Base-by-base conservation (phyloP, 2,797 vertebrate genomes). In the Agapornis canus region DNA sequence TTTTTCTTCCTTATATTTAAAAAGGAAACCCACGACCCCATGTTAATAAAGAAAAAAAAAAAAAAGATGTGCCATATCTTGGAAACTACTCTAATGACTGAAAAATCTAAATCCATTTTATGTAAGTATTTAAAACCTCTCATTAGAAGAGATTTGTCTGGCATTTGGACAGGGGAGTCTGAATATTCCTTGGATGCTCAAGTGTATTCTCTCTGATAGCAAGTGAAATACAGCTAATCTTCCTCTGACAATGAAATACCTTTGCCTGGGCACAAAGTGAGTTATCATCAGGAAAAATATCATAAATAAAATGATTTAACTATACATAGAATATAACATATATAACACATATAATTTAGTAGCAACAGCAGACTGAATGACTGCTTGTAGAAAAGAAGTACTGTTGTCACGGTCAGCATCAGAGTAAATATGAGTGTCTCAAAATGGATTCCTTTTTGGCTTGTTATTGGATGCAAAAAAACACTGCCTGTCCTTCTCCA, bases 41-140 rank as follows among this genome's bases (percentile, higher is more conserved):
- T n/a, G n/a, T n/a, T n/a, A n/a, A n/a, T n/a, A 35, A 35, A 35
- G 9, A 35, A 35, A 54, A 65, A 71, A 49, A 27, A 49, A 49
- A 56, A 32, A 56, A 32, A n/a, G 15, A 16, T 29, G 15, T 93
- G 52, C 23, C 71, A 15, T 49, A 11, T 70, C 31, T 75, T 64
- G 72, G 29, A 63, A 86, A 49, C 17, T 54, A 35, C 35, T 43
- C 6, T 78, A 92, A 85, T 3, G 13, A 57, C 21, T 59, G 57
- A 83, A 91, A 93, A 87, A 32, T 54, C 6, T 19, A 25, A 89
- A 54, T 61, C 15, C 8, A 27, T 71, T 90, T 72, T 65, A 54
- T 51, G 82, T 75, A 85, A 68, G 75, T 75, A 15, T 91, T 92
- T 59, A 39, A 89, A 57, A 51, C 6, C 16, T 71, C n/a, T 66